Evolutionary conservation across 2,113 vertebrate species (phyloP), one percentile per base, ranked within the genome.

Genomic region (Xyliphius kryptos): DNA sequence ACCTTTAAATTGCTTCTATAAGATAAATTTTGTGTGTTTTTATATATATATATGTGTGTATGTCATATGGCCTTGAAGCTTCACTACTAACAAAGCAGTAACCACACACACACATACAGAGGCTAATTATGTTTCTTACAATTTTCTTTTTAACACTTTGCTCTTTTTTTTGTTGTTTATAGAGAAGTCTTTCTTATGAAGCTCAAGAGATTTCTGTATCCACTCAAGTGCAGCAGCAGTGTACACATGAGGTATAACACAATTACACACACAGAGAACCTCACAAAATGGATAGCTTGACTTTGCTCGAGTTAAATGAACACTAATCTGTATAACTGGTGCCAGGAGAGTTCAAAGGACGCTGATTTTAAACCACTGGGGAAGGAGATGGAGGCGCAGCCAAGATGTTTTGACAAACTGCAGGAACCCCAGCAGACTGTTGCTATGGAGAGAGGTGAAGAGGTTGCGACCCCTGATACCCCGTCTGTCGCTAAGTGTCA

Each of bases 181-280:
- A 89, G 88, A 85, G 74, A 5, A 87, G 71, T 63, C 68, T 74
- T 54, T 86, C 85, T 20, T 88, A 85, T 26, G 85, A 89, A 64
- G 87, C 85, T 5, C 85, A 86, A 50, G 86, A 85, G 69, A 80
- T 88, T 51, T 68, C 70, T 1, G 74, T 80, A 38, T 67, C 80
- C 1, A 63, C 71, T 16, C 74, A 74, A 40, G 68, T 20, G 51
- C 74, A 26, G 46, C 41, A 21, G 69, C 74, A 71, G 53, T 73
- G 75, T 77, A 81, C 71, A 72, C 75, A 76, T 5, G 82, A 81
- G 83, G 87, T 88, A 73, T n/a, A 20, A 40, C 11, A 54, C 9
- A 26, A 21, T 17, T 21, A 46, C 21, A 61, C 21, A 49, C 4
- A 40, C 16, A 22, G 13, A 32, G n/a, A 15, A 3, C 11, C 20